Evolutionary conservation across 2,888 invertebrate genomes (phyloP).

Genomic region (Lithophane socia): DNA sequence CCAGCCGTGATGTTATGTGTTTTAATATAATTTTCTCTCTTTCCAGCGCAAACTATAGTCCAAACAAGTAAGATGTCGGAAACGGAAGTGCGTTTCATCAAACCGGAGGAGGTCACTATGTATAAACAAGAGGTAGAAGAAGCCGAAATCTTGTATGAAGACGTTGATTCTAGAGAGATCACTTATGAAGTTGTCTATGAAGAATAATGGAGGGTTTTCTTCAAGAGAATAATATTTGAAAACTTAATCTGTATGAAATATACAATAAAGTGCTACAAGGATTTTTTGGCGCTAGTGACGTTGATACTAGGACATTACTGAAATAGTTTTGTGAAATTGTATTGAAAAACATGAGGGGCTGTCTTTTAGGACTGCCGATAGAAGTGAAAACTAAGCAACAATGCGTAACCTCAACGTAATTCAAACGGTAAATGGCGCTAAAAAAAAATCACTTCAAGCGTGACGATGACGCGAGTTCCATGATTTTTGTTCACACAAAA

Average conservation of each 20-base stretch:
- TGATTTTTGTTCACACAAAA: no score
- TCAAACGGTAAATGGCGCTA: no score
- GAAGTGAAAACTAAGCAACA: no score
- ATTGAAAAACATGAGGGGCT: no score
- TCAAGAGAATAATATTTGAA: neutral
- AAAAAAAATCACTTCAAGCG: no score
- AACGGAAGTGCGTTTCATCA: conserved; percentile 16
- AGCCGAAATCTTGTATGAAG: conserved; percentile 55
- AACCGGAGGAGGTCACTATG: conserved; percentile 16
- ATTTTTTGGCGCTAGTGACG: neutral
- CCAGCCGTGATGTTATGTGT: neutral
- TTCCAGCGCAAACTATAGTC: conserved; percentile 56
- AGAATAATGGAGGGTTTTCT: conserved; percentile 14
- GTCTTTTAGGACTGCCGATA: no score
- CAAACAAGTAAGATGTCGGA: neutral
- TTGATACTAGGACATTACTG: neutral
- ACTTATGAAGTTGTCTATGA: conserved; percentile 63
- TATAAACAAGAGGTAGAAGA: conserved; percentile 50
- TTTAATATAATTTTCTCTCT: neutral
- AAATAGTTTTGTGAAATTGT: neutral
- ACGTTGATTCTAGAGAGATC: conserved; percentile 53
- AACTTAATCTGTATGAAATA: neutral
- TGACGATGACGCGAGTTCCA: no score
- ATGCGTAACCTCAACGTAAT: no score
- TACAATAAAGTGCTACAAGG: neutral